These are phyloP conservation scores for Rhinolophus sinicus DNA, from an alignment of 2,113 vertebrate genomes.

Conservation along the genomic window DNA sequence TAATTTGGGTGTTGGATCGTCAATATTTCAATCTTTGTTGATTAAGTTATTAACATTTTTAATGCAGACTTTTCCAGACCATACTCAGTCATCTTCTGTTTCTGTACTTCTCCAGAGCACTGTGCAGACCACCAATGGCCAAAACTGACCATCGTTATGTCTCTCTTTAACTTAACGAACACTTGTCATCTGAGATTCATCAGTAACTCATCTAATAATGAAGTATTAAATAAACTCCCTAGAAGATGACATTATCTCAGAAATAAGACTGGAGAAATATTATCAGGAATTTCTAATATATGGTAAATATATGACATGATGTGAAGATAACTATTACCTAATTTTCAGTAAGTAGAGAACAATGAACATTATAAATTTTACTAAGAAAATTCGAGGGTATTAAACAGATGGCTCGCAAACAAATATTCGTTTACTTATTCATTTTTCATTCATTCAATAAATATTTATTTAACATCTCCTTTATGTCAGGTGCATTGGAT, in stretches of 20 bases:
- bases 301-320: neutral
- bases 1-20: neutral
- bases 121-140: neutral
- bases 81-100: neutral
- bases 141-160: neutral
- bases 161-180: neutral
- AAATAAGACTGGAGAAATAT: neutral
- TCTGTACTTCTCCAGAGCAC: neutral
- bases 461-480: neutral
- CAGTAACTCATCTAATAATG: neutral
- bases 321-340: neutral
- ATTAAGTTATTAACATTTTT: neutral
- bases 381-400: neutral
- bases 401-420: neutral
- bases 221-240: neutral
- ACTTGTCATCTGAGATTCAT: neutral
- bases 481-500: neutral
- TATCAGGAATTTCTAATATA: neutral
- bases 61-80: neutral
- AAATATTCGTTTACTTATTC: neutral
- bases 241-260: neutral
- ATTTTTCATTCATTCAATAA: neutral
- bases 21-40: neutral
- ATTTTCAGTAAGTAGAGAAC: neutral
- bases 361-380: neutral